Percentiles rank a stretch among this genome's conserved stretches.
Evolutionary conservation across 1,140 invertebrate species (phyloP).

Genomic region (Pygmarrhopalites habei): DNA sequence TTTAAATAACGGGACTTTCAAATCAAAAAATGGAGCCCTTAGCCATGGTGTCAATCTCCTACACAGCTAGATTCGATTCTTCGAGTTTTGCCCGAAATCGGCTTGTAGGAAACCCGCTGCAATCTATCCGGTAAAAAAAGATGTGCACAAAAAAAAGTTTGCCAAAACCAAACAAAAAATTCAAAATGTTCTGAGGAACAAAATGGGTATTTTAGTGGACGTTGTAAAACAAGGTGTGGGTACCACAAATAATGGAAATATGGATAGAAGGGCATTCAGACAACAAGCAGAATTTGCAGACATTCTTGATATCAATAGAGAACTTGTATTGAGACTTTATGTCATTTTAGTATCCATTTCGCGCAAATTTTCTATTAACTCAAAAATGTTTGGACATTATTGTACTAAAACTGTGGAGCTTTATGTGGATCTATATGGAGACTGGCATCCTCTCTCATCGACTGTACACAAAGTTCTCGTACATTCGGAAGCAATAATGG

Average conservation of each 20-base stretch:
- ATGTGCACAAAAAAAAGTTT: neutral
- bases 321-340: conserved; percentile 5
- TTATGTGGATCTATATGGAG: conserved; percentile 16
- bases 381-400: conserved; percentile 11
- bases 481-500: neutral
- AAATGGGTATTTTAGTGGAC: conserved; percentile 5
- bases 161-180: neutral
- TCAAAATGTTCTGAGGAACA: neutral
- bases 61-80: conserved; percentile 1
- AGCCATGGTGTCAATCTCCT: neutral
- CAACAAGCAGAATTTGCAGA: conserved; percentile 2
- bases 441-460: conserved; percentile 1
- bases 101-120: neutral
- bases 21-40: neutral
- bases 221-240: too few species aligned
- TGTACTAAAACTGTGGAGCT: neutral
- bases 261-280: conserved; percentile 15
- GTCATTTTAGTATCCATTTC: conserved; percentile 10
- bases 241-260: conserved; percentile 25
- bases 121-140: neutral
- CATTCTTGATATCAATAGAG: conserved; percentile 8
- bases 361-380: neutral
- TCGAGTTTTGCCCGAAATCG: neutral
- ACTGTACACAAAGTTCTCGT: conserved; percentile 23
- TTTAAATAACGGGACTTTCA: neutral